Evolutionary conservation across 2,888 invertebrate genomes (phyloP).

Genomic region (Onthophagus sagittarius): DNA sequence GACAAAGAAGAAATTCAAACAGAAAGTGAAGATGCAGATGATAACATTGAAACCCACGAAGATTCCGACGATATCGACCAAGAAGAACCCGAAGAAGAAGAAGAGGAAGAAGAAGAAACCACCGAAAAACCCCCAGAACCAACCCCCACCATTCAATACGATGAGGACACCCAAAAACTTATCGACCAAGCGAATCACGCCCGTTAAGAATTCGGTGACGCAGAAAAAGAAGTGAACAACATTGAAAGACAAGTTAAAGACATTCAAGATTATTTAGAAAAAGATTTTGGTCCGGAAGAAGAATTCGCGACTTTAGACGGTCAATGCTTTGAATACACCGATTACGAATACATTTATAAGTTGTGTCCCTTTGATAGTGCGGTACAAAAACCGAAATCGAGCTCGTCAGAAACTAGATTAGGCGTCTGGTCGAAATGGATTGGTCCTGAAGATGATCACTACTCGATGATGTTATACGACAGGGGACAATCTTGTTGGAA

Average conservation of each 20-base stretch:
- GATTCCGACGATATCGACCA: constrained; percentile 46
- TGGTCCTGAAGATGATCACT: constrained; percentile 70
- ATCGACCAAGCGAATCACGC: constrained; percentile 83
- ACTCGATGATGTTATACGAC: constrained; percentile 80
- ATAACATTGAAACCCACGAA: constrained; percentile 36
- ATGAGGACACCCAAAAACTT: constrained; percentile 83
- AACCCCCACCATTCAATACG: constrained; percentile 62
- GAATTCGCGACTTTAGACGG: constrained; percentile 87
- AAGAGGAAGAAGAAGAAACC: constrained; percentile 46
- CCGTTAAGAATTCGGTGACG: constrained; percentile 71
- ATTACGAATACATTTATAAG: constrained; percentile 92
- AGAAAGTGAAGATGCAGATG: constrained; percentile 32
- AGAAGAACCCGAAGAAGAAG: constrained; percentile 51
- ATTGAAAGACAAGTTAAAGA: constrained; percentile 69
- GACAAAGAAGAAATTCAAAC: constrained; percentile 29
- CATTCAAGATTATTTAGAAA: constrained; percentile 72
- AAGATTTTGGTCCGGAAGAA: constrained; percentile 87
- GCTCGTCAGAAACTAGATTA: constrained; percentile 76
- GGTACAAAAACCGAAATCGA: constrained; percentile 78
- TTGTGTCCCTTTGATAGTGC: constrained; percentile 84
- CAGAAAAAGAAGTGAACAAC: constrained; percentile 69
- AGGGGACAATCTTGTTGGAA: constrained; percentile 97
- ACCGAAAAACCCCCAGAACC: constrained; percentile 44
- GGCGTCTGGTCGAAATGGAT: constrained; percentile 89
- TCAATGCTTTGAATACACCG: constrained; percentile 53